Conservation (phyloP, 1,140 invertebrate species). For the Scaptomyza hsui region DNA sequence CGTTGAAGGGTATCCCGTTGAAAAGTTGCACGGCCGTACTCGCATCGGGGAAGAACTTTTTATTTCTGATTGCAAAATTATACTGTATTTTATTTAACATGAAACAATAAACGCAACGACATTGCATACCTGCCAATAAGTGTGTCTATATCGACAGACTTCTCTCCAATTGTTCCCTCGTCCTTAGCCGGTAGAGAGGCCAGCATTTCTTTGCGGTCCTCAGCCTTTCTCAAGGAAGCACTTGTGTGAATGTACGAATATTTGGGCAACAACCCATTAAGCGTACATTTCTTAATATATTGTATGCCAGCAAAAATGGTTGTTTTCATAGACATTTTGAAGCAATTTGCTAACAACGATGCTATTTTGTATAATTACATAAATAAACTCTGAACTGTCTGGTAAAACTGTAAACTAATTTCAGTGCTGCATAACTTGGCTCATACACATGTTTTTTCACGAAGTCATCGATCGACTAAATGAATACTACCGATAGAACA, state of each 20-base stretch:
- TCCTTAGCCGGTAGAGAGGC: slow-evolving; percentile 86
- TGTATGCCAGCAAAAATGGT: slow-evolving; percentile 40
- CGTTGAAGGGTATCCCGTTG: slow-evolving; percentile 90
- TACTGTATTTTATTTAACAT: slow-evolving; percentile 1
- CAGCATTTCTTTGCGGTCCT: slow-evolving; percentile 86
- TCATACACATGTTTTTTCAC: too few relatives aligned
- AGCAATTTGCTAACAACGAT: slow-evolving; percentile 7
- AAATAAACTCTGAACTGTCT: slow-evolving; percentile 21
- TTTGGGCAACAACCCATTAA: background rate
- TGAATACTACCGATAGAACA: background rate
- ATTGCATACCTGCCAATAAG: slow-evolving; percentile 79
- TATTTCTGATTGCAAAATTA: slow-evolving; percentile 85
- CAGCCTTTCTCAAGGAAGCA: slow-evolving; percentile 83
- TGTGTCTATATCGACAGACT: slow-evolving; percentile 86
- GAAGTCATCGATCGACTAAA: too few relatives aligned
- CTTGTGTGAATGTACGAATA: slow-evolving; percentile 78
- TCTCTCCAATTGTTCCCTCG: slow-evolving; percentile 89
- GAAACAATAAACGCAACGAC: background rate
- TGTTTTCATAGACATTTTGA: slow-evolving; percentile 62
- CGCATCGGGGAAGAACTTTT: slow-evolving; percentile 89
- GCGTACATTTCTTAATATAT: slow-evolving; percentile 23
- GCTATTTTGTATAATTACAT: slow-evolving; percentile 35
- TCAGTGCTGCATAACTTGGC: slow-evolving; percentile 23
- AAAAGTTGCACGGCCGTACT: slow-evolving; percentile 90
- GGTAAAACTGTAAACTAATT: background rate